phyloP scores from a whole-genome alignment of 2,113 vertebrate species.

The Bubo scandiacus region DNA sequence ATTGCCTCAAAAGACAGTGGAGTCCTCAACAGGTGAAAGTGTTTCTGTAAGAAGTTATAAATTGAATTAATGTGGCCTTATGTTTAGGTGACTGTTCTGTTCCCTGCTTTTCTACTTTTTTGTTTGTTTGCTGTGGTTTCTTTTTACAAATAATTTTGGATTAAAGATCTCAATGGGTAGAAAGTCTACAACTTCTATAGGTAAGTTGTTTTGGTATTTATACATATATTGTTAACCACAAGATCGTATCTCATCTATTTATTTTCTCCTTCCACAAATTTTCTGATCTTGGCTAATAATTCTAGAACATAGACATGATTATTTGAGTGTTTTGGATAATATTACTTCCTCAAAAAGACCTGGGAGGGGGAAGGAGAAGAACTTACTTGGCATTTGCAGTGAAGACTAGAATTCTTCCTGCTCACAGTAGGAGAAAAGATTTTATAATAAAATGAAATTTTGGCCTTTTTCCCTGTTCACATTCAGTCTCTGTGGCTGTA shows the following conservation, averaged over 20 bases:
- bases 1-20: background rate
- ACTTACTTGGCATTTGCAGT: background rate
- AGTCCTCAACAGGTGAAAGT: background rate
- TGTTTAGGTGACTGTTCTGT: rapidly evolving
- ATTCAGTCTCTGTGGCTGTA: background rate
- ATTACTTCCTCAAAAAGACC: background rate
- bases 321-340: background rate
- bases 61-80: background rate
- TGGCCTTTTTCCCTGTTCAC: rapidly evolving
- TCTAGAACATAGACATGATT: background rate
- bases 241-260: background rate
- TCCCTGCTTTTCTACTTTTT: background rate
- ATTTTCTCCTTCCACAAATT: background rate
- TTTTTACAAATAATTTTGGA: background rate
- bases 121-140: background rate
- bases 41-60: background rate
- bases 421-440: background rate
- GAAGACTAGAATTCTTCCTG: background rate
- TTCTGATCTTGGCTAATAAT: background rate
- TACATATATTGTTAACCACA: background rate
- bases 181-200: background rate
- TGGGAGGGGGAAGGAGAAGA: background rate
- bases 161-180: background rate
- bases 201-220: background rate
- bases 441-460: background rate